A percentile compares a stretch with the other conserved stretches of the same genome.
Evolutionary conservation across 1,140 invertebrate genomes (phyloP).

Genomic region (Carcinoscorpius rotundicauda): DNA sequence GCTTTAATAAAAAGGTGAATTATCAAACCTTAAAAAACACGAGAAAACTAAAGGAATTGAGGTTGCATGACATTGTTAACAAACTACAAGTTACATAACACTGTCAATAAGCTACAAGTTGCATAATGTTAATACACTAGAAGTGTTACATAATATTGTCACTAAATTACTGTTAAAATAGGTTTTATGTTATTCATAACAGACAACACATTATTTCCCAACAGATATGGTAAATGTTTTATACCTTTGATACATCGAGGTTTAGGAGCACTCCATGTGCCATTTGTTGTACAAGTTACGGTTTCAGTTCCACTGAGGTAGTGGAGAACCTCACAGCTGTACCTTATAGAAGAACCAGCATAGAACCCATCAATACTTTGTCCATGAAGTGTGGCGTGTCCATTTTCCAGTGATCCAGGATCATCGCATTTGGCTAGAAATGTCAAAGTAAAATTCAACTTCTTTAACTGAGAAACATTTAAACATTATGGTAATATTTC

Average conservation of each 20-base stretch:
- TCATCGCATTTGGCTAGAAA: constrained; percentile 6
- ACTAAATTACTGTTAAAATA: background rate
- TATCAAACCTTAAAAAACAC: too few relatives aligned
- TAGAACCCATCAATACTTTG: constrained; percentile 10
- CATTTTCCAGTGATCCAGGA: constrained; percentile 10
- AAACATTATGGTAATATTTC: too few relatives aligned
- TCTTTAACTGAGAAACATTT: too few relatives aligned
- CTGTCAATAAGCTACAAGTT: too few relatives aligned
- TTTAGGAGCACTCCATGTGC: constrained; percentile 14
- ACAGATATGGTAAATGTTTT: too few relatives aligned
- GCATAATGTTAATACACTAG: too few relatives aligned
- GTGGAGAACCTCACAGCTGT: constrained; percentile 8
- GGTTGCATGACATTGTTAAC: too few relatives aligned
- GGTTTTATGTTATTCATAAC: background rate
- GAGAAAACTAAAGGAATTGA: too few relatives aligned
- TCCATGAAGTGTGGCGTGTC: constrained; percentile 1
- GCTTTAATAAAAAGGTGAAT: background rate
- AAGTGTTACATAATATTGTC: too few relatives aligned
- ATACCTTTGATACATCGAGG: constrained; percentile 17
- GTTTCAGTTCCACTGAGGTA: constrained; percentile 10
- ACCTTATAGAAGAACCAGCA: constrained; percentile 14
- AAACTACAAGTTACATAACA: too few relatives aligned
- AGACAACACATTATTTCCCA: too few relatives aligned
- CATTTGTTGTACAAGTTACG: constrained; percentile 11
- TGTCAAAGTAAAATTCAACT: too few relatives aligned